Evolutionary conservation across 1,140 invertebrate genomes (phyloP).

Genomic region (Sarcophaga peregrina): DNA sequence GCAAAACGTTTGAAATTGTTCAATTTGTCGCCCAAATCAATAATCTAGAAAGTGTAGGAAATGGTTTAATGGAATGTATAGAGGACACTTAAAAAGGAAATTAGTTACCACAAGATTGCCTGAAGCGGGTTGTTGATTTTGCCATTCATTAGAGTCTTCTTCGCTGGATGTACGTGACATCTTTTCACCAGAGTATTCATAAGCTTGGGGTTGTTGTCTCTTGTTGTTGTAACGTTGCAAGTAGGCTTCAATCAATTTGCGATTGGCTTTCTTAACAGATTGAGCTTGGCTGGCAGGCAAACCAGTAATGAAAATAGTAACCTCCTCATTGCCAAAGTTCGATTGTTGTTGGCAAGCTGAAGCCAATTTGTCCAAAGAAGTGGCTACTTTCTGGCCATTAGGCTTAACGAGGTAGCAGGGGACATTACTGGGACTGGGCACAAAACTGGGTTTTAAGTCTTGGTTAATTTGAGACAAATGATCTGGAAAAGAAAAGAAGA

Average conservation of each 20-base stretch:
- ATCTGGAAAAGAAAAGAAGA: neutral
- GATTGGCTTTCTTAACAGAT: constrained; percentile 55
- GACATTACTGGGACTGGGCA: constrained; percentile 55
- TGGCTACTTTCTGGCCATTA: constrained; percentile 54
- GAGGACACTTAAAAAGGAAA: neutral
- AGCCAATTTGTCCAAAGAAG: constrained; percentile 56
- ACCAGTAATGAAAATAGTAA: constrained; percentile 62
- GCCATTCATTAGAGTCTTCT: constrained; percentile 42
- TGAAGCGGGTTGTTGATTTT: neutral
- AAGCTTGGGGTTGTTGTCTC: constrained; percentile 46
- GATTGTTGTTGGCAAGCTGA: constrained; percentile 53
- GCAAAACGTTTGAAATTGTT: constrained; percentile 59
- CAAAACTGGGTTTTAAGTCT: constrained; percentile 52
- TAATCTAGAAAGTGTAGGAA: constrained; percentile 46
- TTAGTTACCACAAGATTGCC: constrained; percentile 45
- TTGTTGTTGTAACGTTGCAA: constrained; percentile 59
- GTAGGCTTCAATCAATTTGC: constrained; percentile 58
- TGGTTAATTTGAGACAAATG: constrained; percentile 55
- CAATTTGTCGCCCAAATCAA: constrained; percentile 58
- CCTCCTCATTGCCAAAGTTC: constrained; percentile 59
- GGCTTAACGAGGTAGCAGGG: constrained; percentile 55
- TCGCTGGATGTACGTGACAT: constrained; percentile 56
- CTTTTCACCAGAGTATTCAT: neutral
- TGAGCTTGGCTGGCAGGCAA: constrained; percentile 50
- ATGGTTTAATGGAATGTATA: neutral